These are phyloP conservation scores for Anomalospiza imberbis DNA, from an alignment of 2,797 vertebrate genomes.

Conservation along the genomic window DNA sequence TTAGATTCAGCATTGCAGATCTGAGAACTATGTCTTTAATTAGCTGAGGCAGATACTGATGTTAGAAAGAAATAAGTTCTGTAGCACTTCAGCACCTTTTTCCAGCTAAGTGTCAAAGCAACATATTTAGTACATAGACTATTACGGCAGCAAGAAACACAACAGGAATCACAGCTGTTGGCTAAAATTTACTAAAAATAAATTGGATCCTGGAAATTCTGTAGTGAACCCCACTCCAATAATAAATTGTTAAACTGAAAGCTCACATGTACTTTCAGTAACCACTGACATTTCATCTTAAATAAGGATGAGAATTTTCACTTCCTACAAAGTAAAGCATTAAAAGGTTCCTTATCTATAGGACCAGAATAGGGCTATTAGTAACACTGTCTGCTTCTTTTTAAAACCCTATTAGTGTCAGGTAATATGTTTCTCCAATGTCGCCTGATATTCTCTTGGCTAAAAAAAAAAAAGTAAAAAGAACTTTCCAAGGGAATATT, in stretches of 20 bases:
- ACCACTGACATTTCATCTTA: slow-evolving; percentile 55
- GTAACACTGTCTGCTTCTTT: slow-evolving; percentile 58
- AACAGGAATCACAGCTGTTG: not conserved
- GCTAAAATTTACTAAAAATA: slow-evolving; percentile 10
- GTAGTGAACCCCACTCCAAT: not conserved
- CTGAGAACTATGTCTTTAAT: not conserved
- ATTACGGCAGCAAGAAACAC: not conserved
- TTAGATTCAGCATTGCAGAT: not conserved
- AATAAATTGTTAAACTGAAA: slow-evolving; percentile 33
- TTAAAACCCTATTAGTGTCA: slow-evolving; percentile 56
- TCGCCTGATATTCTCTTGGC: not conserved
- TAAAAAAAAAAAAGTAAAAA: slow-evolving; percentile 10
- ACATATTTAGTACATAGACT: not conserved
- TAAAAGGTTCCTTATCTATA: slow-evolving; percentile 68
- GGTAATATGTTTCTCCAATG: slow-evolving; percentile 60
- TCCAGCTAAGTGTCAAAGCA: not conserved
- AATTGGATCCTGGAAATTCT: not conserved
- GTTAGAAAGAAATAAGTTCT: not conserved
- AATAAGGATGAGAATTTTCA: slow-evolving; percentile 57
- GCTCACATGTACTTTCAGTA: slow-evolving; percentile 42
- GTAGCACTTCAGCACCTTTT: not conserved
- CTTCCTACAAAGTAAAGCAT: slow-evolving; percentile 58
- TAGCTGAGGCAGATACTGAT: not conserved
- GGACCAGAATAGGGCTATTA: slow-evolving; percentile 66
- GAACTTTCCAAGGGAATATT: slow-evolving; percentile 42